Evolutionary conservation across 2,113 vertebrate genomes (phyloP).

Genomic region (Coturnix japonica): DNA sequence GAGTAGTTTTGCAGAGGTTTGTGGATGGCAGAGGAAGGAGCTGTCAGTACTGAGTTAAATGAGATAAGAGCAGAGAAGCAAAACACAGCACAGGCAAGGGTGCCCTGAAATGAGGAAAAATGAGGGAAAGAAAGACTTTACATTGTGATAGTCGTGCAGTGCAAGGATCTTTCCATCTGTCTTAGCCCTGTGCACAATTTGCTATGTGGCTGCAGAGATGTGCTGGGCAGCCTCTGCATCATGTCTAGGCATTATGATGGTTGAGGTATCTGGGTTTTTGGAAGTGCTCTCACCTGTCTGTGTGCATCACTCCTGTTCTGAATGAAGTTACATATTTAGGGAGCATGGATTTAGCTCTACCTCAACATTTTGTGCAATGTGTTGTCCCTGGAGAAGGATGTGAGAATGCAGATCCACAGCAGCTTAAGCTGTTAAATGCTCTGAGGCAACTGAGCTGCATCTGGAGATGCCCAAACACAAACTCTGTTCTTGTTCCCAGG

Average conservation of each 20-base stretch:
- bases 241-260: neutral
- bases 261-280: neutral
- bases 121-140: neutral
- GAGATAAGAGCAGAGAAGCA: neutral
- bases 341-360: neutral
- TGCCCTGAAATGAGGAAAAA: rapidly evolving
- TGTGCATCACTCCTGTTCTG: neutral
- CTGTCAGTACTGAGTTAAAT: neutral
- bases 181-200: neutral
- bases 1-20: neutral
- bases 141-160: neutral
- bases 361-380: neutral
- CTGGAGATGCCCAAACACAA: neutral
- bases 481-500: neutral
- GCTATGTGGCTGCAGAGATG: neutral
- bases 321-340: neutral
- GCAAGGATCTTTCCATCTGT: neutral
- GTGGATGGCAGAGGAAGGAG: neutral
- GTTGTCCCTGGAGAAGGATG: neutral
- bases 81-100: neutral
- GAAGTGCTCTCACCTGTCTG: neutral
- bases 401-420: neutral
- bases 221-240: neutral
- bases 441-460: neutral
- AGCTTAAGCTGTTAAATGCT: neutral